Conservation (phyloP, 2,797 vertebrate genomes). For the Periparus ater region DNA sequence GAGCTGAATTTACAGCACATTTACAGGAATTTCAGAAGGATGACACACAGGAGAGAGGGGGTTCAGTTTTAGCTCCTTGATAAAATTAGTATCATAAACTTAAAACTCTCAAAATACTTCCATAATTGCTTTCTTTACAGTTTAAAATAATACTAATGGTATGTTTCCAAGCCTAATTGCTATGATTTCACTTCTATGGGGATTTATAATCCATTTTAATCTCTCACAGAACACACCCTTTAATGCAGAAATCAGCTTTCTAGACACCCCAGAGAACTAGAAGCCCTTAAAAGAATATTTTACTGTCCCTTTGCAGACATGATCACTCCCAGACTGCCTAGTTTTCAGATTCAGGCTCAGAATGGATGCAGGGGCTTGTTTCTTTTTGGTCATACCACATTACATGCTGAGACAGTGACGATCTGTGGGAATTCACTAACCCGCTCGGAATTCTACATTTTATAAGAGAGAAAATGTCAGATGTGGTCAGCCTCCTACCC, state of each 20-base stretch:
- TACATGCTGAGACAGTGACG: constrained; percentile 38
- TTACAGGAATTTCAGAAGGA: not conserved
- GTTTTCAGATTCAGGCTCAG: not conserved
- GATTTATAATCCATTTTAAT: constrained; percentile 15
- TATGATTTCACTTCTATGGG: not conserved
- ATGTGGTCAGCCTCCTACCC: constrained; percentile 48
- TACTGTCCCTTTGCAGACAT: not conserved
- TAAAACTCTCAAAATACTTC: not conserved
- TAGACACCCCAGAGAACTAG: not conserved
- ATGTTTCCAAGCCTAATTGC: not conserved
- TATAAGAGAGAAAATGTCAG: constrained; percentile 40
- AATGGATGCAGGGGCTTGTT: not conserved
- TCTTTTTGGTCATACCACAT: not conserved
- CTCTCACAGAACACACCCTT: not conserved
- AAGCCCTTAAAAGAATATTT: constrained; percentile 2
- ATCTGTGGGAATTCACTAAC: constrained; percentile 50
- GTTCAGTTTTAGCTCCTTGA: not conserved
- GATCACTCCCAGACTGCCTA: not conserved
- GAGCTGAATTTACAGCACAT: not conserved
- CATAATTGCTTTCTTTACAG: not conserved
- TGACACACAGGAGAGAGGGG: not conserved
- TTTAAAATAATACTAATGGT: not conserved
- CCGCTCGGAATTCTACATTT: constrained; percentile 26
- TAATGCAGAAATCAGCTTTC: constrained; percentile 2
- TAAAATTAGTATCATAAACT: not conserved